Percentiles rank a stretch among this genome's conserved stretches.
Conservation (phyloP, 2,797 vertebrate genomes). For the Melanotaenia nigrans region DNA sequence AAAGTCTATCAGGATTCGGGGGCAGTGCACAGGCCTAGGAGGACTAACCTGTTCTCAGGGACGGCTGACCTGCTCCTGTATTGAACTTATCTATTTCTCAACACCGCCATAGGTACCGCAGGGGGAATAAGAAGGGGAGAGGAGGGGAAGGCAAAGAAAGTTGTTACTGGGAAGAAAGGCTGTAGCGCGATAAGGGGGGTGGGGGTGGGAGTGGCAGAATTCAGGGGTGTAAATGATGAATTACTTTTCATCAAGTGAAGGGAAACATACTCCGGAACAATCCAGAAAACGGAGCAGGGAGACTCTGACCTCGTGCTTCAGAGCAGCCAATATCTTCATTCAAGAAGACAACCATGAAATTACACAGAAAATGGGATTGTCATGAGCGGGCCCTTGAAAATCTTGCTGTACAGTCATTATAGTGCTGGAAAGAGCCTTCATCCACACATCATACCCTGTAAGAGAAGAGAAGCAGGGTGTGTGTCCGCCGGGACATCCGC, state of each 20-base stretch:
- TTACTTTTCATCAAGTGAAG: constrained; percentile 93
- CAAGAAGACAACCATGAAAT: constrained; percentile 99
- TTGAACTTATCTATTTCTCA: constrained; percentile 97
- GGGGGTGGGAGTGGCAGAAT: constrained; percentile 88
- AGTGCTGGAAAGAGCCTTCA: constrained; percentile 94
- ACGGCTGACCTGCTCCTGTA: constrained; percentile 85
- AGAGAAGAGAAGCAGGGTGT: constrained; percentile 79
- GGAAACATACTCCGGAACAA: constrained; percentile 99
- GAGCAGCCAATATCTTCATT: constrained; percentile 99
- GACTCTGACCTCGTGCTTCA: constrained; percentile 99
- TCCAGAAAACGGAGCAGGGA: constrained; percentile 97
- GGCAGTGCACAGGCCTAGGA: constrained; percentile 76
- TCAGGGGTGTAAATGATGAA: constrained; percentile 99
- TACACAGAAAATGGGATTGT: constrained; percentile 99
- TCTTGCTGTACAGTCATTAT: constrained; percentile 99
- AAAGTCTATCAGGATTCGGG: constrained; percentile 92
- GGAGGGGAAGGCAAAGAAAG: constrained; percentile 79
- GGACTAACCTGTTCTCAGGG: constrained; percentile 91
- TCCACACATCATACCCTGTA: constrained; percentile 98
- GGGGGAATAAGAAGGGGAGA: constrained; percentile 80
- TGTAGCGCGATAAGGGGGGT: not conserved
- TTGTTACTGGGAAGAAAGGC: constrained; percentile 63
- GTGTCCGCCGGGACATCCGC: constrained; percentile 65
- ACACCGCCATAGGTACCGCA: constrained; percentile 80
- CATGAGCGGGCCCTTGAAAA: constrained; percentile 99